Percentiles rank a stretch among this genome's conserved stretches.
Evolutionary conservation across 2,888 invertebrate species (phyloP).

Genomic region (Balanococcus diminutus): DNA sequence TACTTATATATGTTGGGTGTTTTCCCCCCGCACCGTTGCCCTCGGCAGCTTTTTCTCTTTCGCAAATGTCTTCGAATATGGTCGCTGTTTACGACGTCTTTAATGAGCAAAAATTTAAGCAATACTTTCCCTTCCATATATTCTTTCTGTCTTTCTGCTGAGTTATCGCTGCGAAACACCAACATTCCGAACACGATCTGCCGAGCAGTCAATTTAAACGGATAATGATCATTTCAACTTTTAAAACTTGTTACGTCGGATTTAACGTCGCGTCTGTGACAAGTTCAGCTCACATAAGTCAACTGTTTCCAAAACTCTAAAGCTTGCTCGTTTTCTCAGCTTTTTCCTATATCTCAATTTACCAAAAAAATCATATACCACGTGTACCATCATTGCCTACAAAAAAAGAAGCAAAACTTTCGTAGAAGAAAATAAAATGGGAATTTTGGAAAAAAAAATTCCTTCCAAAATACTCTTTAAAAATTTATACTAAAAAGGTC

Average conservation of each 20-base stretch:
- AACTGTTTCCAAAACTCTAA: too few relatives aligned
- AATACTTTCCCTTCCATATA: not conserved
- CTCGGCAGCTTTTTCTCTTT: not conserved
- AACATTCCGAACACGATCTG: not conserved
- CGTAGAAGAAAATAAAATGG: too few relatives aligned
- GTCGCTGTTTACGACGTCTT: conserved; percentile 42
- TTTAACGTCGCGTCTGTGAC: conserved; percentile 16
- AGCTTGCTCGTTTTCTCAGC: too few relatives aligned
- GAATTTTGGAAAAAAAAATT: too few relatives aligned
- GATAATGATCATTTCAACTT: conserved; percentile 42
- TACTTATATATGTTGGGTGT: too few relatives aligned
- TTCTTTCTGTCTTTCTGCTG: not conserved
- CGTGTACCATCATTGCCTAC: too few relatives aligned
- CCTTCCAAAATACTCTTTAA: too few relatives aligned
- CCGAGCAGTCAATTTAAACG: conserved; percentile 32
- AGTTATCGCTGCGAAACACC: not conserved
- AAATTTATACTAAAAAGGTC: too few relatives aligned
- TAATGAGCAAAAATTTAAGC: conserved; percentile 31
- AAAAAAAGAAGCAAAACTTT: too few relatives aligned
- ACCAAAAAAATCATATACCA: too few relatives aligned
- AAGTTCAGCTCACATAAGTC: not conserved
- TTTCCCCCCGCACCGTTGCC: not conserved
- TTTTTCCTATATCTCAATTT: too few relatives aligned
- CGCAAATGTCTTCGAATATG: conserved; percentile 22
- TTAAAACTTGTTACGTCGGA: conserved; percentile 41